These are phyloP conservation scores for Exocentrus adspersus DNA, from an alignment of 2,888 invertebrate genomes.

Conservation along the genomic window DNA sequence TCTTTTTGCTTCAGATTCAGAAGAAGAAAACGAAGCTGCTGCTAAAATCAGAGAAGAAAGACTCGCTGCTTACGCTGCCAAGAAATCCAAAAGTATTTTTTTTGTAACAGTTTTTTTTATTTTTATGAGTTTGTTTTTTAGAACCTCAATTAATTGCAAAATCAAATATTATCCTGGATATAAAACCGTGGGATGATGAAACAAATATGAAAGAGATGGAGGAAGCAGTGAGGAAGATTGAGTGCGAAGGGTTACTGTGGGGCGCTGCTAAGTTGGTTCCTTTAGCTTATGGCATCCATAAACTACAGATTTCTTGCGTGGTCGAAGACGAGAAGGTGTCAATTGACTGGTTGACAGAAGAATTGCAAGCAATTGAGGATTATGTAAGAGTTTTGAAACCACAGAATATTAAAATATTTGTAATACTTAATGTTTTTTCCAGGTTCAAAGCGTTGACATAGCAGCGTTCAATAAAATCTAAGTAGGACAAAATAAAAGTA, in stretches of 20 bases:
- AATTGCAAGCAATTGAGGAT: conserved; percentile 85
- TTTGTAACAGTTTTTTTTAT: not conserved
- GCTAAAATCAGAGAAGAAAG: conserved; percentile 83
- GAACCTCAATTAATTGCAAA: conserved; percentile 92
- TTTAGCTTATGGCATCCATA: conserved; percentile 91
- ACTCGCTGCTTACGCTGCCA: conserved; percentile 88
- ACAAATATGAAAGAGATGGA: conserved; percentile 92
- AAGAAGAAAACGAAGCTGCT: conserved; percentile 79
- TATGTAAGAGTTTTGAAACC: conserved; percentile 67
- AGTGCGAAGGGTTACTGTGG: conserved; percentile 90
- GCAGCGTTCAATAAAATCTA: conserved; percentile 96
- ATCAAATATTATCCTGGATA: conserved; percentile 92
- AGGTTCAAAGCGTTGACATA: conserved; percentile 91
- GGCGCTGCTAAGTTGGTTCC: conserved; percentile 92
- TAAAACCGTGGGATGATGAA: conserved; percentile 94
- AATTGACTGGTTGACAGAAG: conserved; percentile 86
- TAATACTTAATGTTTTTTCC: conserved; percentile 53
- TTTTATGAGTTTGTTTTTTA: conserved; percentile 58
- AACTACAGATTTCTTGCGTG: conserved; percentile 90
- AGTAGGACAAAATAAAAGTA: conserved; percentile 15
- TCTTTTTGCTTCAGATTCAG: conserved; percentile 84
- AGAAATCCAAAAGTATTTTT: conserved; percentile 85
- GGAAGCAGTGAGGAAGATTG: conserved; percentile 78
- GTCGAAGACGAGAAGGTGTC: conserved; percentile 97
- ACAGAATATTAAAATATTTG: not conserved